Conservation (phyloP, 2,113 vertebrate species). For the Oophaga pumilio region DNA sequence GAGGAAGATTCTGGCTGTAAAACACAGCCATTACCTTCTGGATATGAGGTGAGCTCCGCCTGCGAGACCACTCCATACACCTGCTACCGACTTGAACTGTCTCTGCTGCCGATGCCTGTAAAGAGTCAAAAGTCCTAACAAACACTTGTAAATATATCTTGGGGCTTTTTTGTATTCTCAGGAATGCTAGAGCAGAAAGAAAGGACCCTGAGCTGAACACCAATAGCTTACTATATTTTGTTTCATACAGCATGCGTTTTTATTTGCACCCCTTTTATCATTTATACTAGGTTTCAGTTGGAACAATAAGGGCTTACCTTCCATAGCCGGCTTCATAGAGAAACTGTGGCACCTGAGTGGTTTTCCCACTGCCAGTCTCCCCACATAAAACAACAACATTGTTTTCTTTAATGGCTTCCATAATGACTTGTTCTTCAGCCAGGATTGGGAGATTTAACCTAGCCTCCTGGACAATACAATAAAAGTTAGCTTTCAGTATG, state of each 20-base stretch:
- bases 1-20: too few relatives aligned
- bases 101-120: too few relatives aligned
- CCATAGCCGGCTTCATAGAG: constrained; percentile 94
- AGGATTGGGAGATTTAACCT: constrained; percentile 90
- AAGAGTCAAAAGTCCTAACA: too few relatives aligned
- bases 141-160: too few relatives aligned
- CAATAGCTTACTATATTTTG: not conserved
- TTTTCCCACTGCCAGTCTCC: constrained; percentile 96
- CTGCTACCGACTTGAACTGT: too few relatives aligned
- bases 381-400: constrained; percentile 85
- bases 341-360: constrained; percentile 96
- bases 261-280: not conserved
- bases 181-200: not conserved
- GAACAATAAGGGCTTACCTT: constrained; percentile 71
- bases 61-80: too few relatives aligned
- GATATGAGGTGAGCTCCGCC: too few relatives aligned
- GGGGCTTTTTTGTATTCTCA: too few relatives aligned
- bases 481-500: too few relatives aligned
- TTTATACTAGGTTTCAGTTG: not conserved
- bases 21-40: too few relatives aligned
- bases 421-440: constrained; percentile 90
- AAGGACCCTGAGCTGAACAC: not conserved
- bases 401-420: constrained; percentile 90
- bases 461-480: constrained; percentile 73
- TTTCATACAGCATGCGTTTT: not conserved